Conservation (phyloP, 2,888 invertebrate species). For the Habroteleia sp. region DNA sequence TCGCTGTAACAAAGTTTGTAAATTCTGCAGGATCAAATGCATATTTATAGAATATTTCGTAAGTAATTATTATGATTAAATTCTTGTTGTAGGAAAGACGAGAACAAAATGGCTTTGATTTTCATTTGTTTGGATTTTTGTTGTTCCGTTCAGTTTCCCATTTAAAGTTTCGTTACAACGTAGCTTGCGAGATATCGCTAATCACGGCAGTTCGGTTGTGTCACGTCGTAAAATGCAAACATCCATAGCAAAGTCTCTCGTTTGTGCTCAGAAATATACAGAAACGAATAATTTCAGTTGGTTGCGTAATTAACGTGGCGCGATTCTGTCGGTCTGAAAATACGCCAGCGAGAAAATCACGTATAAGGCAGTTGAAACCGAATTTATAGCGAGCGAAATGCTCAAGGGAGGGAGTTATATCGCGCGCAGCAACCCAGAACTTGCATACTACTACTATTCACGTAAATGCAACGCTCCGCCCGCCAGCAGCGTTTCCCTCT, state of each 20-base stretch:
- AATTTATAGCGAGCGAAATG: constrained; percentile 14
- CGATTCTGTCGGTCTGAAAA: constrained; percentile 8
- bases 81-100: no score
- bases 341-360: constrained; percentile 10
- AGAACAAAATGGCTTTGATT: no score
- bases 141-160: no score
- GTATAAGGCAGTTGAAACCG: constrained; percentile 7
- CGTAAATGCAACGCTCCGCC: constrained; percentile 15
- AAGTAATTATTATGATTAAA: no score
- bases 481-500: constrained; percentile 17
- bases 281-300: constrained; percentile 9
- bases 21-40: no score
- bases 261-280: no score
- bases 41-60: no score
- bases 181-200: not conserved
- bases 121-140: no score
- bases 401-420: not conserved
- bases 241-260: not conserved
- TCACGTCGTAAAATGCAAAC: not conserved
- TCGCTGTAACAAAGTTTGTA: no score
- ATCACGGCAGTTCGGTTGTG: not conserved
- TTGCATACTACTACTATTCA: constrained; percentile 1
- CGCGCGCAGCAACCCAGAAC: not conserved
- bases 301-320: constrained; percentile 10
- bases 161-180: no score